Base-by-base conservation (phyloP, 2,797 vertebrate genomes). In the Cheirogaleus major region DNA sequence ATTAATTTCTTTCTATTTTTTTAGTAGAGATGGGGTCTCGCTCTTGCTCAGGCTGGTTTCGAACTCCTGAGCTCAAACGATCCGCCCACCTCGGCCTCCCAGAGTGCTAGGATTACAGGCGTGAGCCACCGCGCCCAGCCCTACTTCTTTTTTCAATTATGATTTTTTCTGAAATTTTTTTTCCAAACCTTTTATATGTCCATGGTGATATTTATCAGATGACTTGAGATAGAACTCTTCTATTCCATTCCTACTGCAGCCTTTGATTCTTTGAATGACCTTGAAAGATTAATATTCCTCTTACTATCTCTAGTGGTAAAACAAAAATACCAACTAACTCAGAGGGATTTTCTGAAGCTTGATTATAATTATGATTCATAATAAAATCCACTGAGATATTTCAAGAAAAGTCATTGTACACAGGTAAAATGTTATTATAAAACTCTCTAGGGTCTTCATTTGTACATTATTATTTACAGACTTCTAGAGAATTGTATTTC, bases 291-390 rank as follows among this genome's bases (percentile, higher is more conserved):
- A 96, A 86, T 89, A 89, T 96, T 84, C 32, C 15, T 72, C 13
- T 15, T 67, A 18, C 63, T 90, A 65, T 82, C 63, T 97, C 17
- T 95, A 89, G 79, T 57, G 65, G n/a, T 92, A 59, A 92, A 73
- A 92, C 32, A 76, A 80, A 89, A 59, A 78, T 73, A 75, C 2
- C n/a, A 85, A 50, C 20, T 82, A 93, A 79, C 61, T 95, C 72
- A 93, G 61, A 81, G 15, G n/a, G 20, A 78, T 69, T 11, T 94
- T 96, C 41, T 88, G 50, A 95, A 95, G 38, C 52, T 96, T 95
- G 57, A 95, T 96, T 95, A 65, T 97, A 97, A 97, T 96, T 97
- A 86, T 76, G 45, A 95, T 91, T 95, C 89, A 75, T 86, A 96
- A 95, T 87, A 83, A 91, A 91, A 15, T 89, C 83, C 67, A 94